These are phyloP conservation scores for Melierax canorus DNA, from an alignment of 2,113 vertebrate genomes.

Conservation along the genomic window DNA sequence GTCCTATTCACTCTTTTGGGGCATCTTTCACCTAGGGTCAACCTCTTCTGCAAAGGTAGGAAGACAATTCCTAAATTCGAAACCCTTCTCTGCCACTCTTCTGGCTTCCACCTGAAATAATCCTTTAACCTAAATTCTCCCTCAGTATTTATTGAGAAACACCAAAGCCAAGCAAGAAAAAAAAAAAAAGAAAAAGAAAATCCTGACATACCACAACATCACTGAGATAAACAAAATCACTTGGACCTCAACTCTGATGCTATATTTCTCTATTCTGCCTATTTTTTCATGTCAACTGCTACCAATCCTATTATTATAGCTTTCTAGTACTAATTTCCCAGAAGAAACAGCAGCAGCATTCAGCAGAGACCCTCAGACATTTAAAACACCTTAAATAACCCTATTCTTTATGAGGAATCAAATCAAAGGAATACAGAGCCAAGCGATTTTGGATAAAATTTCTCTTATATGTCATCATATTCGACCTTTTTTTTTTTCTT, in stretches of 20 bases:
- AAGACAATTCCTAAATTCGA: not conserved
- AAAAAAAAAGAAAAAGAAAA: not conserved
- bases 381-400: not conserved
- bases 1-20: not conserved
- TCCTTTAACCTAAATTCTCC: not conserved
- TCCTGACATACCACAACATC: not conserved
- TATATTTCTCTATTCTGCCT: not conserved
- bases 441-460: not conserved
- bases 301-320: not conserved
- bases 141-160: not conserved
- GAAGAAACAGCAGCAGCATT: not conserved
- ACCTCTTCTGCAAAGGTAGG: not conserved
- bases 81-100: not conserved
- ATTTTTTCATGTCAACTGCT: not conserved
- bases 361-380: not conserved
- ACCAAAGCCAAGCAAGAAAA: not conserved
- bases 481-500: rapidly evolving
- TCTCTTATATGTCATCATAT: not conserved
- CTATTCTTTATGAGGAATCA: not conserved
- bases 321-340: not conserved
- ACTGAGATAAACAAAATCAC: not conserved
- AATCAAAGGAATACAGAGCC: not conserved
- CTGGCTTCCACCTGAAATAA: not conserved
- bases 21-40: not conserved
- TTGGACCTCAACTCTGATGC: not conserved